A percentile compares a stretch with the other conserved stretches of the same genome.
Conservation (phyloP, 2,797 vertebrate genomes). For the Semaprochilodus insignis region DNA sequence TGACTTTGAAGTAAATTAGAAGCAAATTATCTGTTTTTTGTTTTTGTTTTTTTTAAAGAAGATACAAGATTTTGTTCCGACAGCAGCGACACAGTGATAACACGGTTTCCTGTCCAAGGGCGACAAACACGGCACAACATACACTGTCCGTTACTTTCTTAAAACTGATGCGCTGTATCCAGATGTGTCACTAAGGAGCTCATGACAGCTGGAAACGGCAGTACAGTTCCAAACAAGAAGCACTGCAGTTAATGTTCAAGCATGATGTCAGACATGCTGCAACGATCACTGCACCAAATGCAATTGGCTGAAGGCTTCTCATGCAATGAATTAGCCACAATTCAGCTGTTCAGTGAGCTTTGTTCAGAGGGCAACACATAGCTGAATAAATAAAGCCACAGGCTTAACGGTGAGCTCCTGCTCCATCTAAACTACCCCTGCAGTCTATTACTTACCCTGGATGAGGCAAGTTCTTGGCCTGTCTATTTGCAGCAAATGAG, state of each 20-base stretch:
- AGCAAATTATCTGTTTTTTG: too few species aligned
- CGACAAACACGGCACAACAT: neutral
- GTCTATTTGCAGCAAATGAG: neutral
- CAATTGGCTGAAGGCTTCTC: neutral
- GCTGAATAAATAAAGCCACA: neutral
- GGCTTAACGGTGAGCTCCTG: neutral
- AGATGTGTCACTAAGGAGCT: neutral
- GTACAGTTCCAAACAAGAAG: too few species aligned
- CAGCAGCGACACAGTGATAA: too few species aligned
- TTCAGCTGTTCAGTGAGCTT: neutral
- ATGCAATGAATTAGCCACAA: neutral
- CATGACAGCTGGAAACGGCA: neutral
- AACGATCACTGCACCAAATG: too few species aligned
- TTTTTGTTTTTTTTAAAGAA: too few species aligned
- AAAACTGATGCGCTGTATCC: too few species aligned
- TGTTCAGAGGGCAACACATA: neutral
- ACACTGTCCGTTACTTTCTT: neutral
- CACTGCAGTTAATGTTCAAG: neutral
- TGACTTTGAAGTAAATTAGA: too few species aligned
- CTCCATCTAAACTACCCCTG: neutral
- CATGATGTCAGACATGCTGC: neutral
- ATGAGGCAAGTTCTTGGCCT: neutral
- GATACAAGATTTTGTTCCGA: too few species aligned
- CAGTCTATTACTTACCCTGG: neutral
- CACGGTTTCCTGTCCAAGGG: neutral